Evolutionary conservation across 1,140 invertebrate genomes (phyloP).

Genomic region (Ceratosolen solmsi): DNA sequence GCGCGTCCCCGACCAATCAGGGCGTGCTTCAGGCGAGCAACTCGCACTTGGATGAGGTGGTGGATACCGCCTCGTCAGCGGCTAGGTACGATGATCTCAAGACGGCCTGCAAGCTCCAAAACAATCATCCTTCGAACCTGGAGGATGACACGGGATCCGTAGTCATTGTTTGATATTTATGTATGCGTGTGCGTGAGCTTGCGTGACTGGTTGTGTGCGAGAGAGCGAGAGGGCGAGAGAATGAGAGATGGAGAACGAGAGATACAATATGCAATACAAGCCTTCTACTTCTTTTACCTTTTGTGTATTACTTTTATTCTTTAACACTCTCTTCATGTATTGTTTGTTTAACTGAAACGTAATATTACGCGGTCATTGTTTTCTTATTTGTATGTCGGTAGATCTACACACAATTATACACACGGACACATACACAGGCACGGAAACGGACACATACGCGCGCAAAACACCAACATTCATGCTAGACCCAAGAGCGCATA

Average conservation of each 20-base stretch:
- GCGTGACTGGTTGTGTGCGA: neutral
- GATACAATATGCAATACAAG: neutral
- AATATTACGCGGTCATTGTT: neutral
- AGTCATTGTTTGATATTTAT: conserved; percentile 70
- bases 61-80: conserved; percentile 59
- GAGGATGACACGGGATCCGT: conserved; percentile 74
- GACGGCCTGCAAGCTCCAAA: conserved; percentile 68
- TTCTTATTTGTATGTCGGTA: conserved; percentile 29
- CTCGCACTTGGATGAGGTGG: conserved; percentile 65
- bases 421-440: neutral
- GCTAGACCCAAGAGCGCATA: no score
- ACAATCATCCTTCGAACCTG: conserved; percentile 66
- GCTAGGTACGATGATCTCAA: conserved; percentile 75
- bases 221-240: conserved; percentile 12
- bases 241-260: neutral
- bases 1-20: neutral
- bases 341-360: neutral
- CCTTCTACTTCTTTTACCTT: neutral
- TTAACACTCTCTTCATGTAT: neutral
- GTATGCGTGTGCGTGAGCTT: no score
- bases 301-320: neutral
- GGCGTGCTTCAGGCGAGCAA: conserved; percentile 63
- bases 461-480: no score
- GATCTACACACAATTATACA: neutral
- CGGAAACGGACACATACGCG: no score